Base-by-base conservation (phyloP, 2,888 invertebrate species). In the Ferdinandea cuprea region DNA sequence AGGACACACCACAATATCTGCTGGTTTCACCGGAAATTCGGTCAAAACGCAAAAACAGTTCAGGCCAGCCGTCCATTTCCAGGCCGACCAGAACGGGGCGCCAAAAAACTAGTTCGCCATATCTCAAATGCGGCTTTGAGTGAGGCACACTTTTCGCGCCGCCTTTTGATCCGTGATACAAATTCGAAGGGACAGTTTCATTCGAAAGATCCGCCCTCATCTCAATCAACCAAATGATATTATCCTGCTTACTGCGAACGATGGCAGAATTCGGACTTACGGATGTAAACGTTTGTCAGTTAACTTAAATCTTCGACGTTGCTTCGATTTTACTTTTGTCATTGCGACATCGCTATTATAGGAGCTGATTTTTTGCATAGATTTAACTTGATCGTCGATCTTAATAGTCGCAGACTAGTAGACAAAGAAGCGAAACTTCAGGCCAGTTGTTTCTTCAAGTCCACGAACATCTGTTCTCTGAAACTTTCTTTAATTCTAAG, bases 71-170 rank as follows among this genome's bases (percentile, higher is more conserved):
- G 19, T 63, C 48, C n/a, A 7, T 0, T 48, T 63, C 21, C 5
- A 63, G 9, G 1, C 32, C 2, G 32, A 61, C 15, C 17, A 15
- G 1, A 35, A 63, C 13, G 48, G 35, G 9, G 2, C 6, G 11
- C 9, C 63, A 46, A 48, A 48, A 63, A 63, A 37, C 63, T 63
- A 65, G 21, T 63, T 4, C 48, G 48, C 48, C 61, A 35, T 4
- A 35, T 3, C 35, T 35, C 35, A 3, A 35, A 35, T n/a, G 35
- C 35, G 35, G 35, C 35, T n/a, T 35, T 11, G 32, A 32, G 32
- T 32, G 32, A 11, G 32, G 32, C 11, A 32, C 8, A 6, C 6
- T 30, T 30, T 30, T 30, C 30, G 30, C 30, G 30, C 30, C 30
- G 30, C 9, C 30, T 30, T 8, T 30, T 30, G 6, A 4, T 30